These are phyloP conservation scores for Hippocampus zosterae DNA, from an alignment of 2,113 vertebrate genomes.

Conservation along the genomic window DNA sequence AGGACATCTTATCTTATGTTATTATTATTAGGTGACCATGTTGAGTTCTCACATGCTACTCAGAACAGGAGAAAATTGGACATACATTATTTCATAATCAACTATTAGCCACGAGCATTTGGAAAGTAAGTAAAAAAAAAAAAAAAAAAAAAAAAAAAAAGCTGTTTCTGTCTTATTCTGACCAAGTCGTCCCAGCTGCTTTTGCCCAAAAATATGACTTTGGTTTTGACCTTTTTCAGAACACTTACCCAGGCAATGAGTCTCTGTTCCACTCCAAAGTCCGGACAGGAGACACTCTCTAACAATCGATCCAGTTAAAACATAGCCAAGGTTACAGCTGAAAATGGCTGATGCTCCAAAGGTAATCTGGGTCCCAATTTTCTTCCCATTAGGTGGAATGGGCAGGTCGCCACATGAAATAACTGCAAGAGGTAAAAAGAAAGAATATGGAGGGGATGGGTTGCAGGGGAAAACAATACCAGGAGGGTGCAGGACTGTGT, in stretches of 20 bases:
- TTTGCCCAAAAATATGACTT: not conserved
- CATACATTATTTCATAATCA: conserved; percentile 1
- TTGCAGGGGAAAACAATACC: not conserved
- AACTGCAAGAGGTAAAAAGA: conserved; percentile 72
- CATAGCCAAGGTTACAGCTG: conserved; percentile 86
- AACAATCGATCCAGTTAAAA: conserved; percentile 86
- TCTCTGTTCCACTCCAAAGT: conserved; percentile 91
- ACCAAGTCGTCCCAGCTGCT: not conserved
- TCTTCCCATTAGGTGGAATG: conserved; percentile 90
- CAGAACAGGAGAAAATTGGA: not conserved
- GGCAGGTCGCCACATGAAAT: conserved; percentile 92
- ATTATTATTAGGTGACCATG: not conserved
- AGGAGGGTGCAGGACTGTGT: not conserved
- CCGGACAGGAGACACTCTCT: conserved; percentile 92
- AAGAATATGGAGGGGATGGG: conserved; percentile 1
- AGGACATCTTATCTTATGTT: no score
- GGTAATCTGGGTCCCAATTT: conserved; percentile 91
- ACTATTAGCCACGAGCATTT: not conserved
- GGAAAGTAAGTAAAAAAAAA: not conserved
- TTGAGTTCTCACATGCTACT: not conserved
- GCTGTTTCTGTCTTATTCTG: not conserved
- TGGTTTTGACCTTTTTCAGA: conserved; percentile 25
- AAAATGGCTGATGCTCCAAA: conserved; percentile 95
- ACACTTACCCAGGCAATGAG: conserved; percentile 86
- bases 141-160: not conserved